A percentile compares a stretch with the other conserved stretches of the same genome.
These are phyloP conservation scores for Psittacula derbiana DNA, from an alignment of 2,797 vertebrate species.

Conservation along the genomic window DNA sequence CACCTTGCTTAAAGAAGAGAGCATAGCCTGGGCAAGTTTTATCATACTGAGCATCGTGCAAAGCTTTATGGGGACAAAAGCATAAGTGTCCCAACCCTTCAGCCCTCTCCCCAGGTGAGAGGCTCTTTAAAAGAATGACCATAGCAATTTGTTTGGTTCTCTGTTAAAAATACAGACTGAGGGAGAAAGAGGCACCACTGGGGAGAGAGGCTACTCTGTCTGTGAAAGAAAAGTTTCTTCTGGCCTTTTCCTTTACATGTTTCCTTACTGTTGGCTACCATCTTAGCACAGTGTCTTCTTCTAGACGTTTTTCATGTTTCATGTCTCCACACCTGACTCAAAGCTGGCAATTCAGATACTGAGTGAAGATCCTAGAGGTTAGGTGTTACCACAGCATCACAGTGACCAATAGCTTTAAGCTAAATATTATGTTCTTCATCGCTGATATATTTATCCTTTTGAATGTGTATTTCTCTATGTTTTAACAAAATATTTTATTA, in stretches of 20 bases:
- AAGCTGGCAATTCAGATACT: neutral
- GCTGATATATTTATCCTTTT: neutral
- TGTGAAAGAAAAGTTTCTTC: neutral
- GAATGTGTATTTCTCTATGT: neutral
- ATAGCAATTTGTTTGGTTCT: neutral
- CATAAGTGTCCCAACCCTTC: neutral
- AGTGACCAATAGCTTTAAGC: neutral
- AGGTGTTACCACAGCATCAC: neutral
- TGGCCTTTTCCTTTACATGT: neutral
- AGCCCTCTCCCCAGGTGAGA: neutral
- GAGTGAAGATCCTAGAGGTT: neutral
- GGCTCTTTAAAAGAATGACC: neutral
- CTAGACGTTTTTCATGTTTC: neutral
- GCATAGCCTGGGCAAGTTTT: neutral
- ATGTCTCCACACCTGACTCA: neutral
- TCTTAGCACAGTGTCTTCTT: neutral
- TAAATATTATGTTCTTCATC: neutral
- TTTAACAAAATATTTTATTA: neutral
- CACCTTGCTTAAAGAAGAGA: neutral
- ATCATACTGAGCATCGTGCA: neutral
- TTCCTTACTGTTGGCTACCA: neutral
- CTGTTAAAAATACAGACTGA: neutral
- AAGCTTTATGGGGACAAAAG: neutral
- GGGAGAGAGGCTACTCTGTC: accelerated
- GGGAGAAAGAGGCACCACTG: neutral